Conservation (phyloP, 2,113 vertebrate species). For the Hippocampus mohnikei region DNA sequence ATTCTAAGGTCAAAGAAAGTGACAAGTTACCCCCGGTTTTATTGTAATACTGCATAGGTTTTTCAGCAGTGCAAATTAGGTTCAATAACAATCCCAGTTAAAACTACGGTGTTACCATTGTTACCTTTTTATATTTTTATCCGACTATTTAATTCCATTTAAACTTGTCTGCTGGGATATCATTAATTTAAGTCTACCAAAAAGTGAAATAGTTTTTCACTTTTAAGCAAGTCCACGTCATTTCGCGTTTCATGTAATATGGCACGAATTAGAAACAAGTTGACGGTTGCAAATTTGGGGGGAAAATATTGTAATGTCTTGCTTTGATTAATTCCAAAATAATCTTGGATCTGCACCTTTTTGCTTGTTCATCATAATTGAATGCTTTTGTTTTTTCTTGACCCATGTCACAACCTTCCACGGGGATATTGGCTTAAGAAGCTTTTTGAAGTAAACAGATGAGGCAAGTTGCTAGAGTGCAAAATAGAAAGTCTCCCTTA, state of each 20-base stretch:
- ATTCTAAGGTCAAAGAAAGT: not conserved
- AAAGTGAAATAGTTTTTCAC: not conserved
- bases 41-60: not conserved
- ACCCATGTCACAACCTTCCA: not conserved
- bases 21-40: not conserved
- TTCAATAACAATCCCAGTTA: not conserved
- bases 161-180: not conserved
- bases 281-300: too few species aligned
- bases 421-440: not conserved
- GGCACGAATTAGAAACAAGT: not conserved
- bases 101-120: not conserved
- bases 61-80: not conserved
- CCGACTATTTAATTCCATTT: not conserved
- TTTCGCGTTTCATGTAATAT: not conserved
- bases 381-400: not conserved
- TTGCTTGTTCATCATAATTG: not conserved
- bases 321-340: not conserved
- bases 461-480: constrained; percentile 7
- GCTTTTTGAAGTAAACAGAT: constrained; percentile 4
- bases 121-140: not conserved
- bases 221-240: not conserved
- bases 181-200: not conserved
- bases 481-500: constrained; percentile 14
- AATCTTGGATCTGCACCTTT: not conserved
- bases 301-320: too few species aligned